These are phyloP conservation scores for Todus mexicanus DNA, from an alignment of 2,797 vertebrate species.

Conservation along the genomic window DNA sequence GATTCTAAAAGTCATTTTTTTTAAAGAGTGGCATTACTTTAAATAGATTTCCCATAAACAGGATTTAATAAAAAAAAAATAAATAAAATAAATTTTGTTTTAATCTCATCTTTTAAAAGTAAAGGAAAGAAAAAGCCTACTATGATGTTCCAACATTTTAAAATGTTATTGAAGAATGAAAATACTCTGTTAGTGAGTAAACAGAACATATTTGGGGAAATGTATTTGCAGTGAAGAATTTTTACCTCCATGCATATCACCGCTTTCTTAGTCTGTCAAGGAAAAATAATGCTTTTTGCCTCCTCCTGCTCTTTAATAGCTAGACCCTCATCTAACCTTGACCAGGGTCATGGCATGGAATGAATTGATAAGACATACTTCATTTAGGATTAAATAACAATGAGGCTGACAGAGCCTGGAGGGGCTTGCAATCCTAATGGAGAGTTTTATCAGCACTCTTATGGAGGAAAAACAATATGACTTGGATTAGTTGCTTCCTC, in stretches of 20 bases:
- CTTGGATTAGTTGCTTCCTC: not conserved
- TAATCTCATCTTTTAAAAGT: conserved; percentile 37
- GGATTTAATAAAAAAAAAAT: not conserved
- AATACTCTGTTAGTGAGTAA: not conserved
- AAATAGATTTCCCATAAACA: conserved; percentile 47
- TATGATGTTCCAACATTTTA: not conserved
- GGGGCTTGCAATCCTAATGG: not conserved
- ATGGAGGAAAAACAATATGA: not conserved
- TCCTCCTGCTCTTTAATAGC: not conserved
- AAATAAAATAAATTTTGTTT: not conserved
- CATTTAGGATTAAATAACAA: conserved; percentile 51
- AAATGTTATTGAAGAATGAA: not conserved
- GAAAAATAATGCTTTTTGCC: not conserved
- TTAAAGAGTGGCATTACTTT: conserved; percentile 40
- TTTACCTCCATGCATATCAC: not conserved
- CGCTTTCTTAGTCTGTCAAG: not conserved
- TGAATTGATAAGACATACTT: conserved; percentile 47
- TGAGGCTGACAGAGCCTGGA: conserved; percentile 16
- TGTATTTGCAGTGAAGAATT: not conserved
- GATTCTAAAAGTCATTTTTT: not conserved
- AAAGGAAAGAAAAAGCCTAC: not conserved
- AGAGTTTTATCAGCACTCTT: conserved; percentile 27
- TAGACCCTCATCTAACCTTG: conserved; percentile 41
- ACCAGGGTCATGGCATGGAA: not conserved
- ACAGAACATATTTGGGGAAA: not conserved